Evolutionary conservation across 1,140 invertebrate species (phyloP).

Genomic region (Cephus cinctus): DNA sequence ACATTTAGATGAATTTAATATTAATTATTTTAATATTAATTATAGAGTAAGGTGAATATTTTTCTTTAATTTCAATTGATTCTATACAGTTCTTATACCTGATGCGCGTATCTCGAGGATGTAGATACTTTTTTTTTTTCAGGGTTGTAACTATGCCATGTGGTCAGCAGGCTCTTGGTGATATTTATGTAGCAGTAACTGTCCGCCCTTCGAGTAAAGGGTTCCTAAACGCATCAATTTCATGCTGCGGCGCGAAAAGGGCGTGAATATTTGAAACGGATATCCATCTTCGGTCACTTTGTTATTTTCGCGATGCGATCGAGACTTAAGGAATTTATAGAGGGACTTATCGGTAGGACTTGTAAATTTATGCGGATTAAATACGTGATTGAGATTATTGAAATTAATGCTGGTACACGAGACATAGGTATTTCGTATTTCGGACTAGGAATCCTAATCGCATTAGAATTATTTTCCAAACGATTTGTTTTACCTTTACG

Average conservation of each 20-base stretch:
- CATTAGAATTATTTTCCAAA: slow-evolving; percentile 20
- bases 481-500: slow-evolving; percentile 49
- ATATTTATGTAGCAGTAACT: slow-evolving; percentile 54
- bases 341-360: no score
- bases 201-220: slow-evolving; percentile 53
- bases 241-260: slow-evolving; percentile 50
- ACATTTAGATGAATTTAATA: no score
- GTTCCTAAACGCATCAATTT: slow-evolving; percentile 56
- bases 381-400: no score
- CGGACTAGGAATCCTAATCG: no score
- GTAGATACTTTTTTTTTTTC: neutral
- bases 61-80: no score
- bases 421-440: no score
- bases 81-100: neutral
- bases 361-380: no score
- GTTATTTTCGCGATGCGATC: slow-evolving; percentile 39
- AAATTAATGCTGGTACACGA: no score
- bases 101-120: neutral
- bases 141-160: slow-evolving; percentile 38
- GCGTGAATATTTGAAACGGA: slow-evolving; percentile 57
- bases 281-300: slow-evolving; percentile 53
- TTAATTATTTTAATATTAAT: no score
- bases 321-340: no score
- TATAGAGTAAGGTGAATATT: no score
- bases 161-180: slow-evolving; percentile 45